Conservation (phyloP, 2,888 invertebrate species). For the Cataglyphis livida region DNA sequence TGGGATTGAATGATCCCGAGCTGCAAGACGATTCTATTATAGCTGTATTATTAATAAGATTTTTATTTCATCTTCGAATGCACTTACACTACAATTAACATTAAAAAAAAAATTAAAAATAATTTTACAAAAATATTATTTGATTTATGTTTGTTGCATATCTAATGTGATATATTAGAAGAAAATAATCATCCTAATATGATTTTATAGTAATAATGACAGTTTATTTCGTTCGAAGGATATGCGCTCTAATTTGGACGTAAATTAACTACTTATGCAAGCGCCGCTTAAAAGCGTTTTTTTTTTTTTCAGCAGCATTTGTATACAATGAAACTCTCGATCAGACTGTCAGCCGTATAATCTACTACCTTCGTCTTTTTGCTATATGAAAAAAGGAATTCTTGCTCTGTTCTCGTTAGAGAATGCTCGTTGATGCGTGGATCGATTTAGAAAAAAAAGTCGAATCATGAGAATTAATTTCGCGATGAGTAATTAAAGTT, state of each 20-base stretch:
- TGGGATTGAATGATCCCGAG: not conserved
- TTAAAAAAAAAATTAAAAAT: too few species aligned
- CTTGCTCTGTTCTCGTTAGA: not conserved
- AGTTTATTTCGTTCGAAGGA: not conserved
- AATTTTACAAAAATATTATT: not conserved
- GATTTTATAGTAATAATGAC: not conserved
- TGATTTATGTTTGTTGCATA: not conserved
- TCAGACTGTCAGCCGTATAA: slow-evolving; percentile 43
- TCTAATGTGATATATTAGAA: not conserved
- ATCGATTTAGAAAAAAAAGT: not conserved
- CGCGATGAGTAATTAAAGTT: not conserved
- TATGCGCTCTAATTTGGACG: not conserved
- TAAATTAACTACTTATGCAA: not conserved
- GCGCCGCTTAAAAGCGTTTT: not conserved
- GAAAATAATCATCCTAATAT: not conserved
- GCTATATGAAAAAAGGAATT: not conserved
- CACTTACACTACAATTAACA: not conserved
- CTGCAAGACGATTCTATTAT: not conserved
- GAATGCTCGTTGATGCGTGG: too few species aligned
- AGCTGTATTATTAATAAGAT: not conserved
- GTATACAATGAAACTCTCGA: slow-evolving; percentile 61
- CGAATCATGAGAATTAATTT: not conserved
- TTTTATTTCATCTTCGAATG: not conserved
- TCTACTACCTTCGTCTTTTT: slow-evolving; percentile 1
- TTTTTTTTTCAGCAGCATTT: slow-evolving; percentile 45